Conservation (phyloP, 2,113 vertebrate species). For the Guaruba guarouba region DNA sequence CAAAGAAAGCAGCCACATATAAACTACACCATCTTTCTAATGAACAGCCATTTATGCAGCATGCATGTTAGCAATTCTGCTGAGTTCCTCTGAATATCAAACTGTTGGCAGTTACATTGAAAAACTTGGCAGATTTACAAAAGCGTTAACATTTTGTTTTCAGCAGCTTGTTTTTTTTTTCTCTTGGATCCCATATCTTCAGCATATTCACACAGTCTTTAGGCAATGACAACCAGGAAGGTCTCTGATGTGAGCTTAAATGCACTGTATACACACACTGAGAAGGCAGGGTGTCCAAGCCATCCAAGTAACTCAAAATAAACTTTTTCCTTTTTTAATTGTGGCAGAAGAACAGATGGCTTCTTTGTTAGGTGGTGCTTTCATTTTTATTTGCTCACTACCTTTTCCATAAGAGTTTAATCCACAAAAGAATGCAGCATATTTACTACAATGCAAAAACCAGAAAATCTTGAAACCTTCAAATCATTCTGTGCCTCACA, state of each 20-base stretch:
- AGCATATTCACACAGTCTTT: slow-evolving; percentile 56
- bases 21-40: slow-evolving; percentile 62
- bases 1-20: slow-evolving; percentile 65
- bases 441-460: neutral
- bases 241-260: neutral
- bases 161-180: neutral
- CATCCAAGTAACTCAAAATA: neutral
- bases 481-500: rapidly evolving
- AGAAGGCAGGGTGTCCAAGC: neutral
- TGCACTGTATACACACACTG: neutral
- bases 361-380: slow-evolving; percentile 12
- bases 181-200: slow-evolving; percentile 53
- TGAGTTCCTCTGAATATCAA: slow-evolving; percentile 65
- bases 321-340: neutral
- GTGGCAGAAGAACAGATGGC: slow-evolving; percentile 44
- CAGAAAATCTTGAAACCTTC: neutral
- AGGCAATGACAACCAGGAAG: neutral
- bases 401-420: slow-evolving; percentile 6
- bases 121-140: slow-evolving; percentile 72
- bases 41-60: slow-evolving; percentile 68
- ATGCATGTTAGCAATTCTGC: slow-evolving; percentile 64
- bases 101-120: slow-evolving; percentile 68
- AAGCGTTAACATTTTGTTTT: slow-evolving; percentile 65
- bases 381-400: slow-evolving; percentile 4
- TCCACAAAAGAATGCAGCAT: neutral